Percentiles rank a stretch among this genome's conserved stretches.
Evolutionary conservation across 2,797 vertebrate genomes (phyloP).

Genomic region (Nannoperca obscura): DNA sequence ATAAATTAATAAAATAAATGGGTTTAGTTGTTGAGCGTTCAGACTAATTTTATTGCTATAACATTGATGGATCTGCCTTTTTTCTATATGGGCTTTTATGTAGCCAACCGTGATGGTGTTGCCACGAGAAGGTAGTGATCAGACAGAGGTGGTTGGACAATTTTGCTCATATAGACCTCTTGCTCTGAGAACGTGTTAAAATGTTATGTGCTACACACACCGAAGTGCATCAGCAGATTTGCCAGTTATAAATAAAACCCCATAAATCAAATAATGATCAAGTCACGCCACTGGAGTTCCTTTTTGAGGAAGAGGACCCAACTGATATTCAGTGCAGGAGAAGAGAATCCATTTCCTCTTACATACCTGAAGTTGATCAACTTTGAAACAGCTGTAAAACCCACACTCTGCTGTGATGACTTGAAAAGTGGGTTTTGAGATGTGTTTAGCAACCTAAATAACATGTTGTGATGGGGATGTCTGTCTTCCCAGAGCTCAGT

Average conservation of each 20-base stretch:
- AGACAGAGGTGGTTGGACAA: background rate
- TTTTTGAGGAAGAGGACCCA: background rate
- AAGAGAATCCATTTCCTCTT: slow-evolving; percentile 17
- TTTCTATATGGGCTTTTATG: background rate
- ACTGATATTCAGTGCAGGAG: slow-evolving; percentile 4
- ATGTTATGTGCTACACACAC: background rate
- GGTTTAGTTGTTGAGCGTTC: background rate
- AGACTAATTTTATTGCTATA: background rate
- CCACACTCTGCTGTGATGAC: background rate
- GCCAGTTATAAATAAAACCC: background rate
- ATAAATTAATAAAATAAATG: too few species aligned
- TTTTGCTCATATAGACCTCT: background rate
- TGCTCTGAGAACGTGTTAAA: background rate
- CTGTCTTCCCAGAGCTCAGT: slow-evolving; percentile 76
- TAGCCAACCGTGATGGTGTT: background rate
- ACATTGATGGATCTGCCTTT: background rate
- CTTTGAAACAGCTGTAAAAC: background rate
- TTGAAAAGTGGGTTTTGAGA: slow-evolving; percentile 2
- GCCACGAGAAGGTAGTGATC: background rate
- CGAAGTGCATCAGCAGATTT: background rate
- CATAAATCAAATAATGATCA: background rate
- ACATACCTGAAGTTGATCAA: background rate
- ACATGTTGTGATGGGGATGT: background rate
- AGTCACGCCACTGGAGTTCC: background rate
- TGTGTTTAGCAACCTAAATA: slow-evolving; percentile 3